Conservation (phyloP, 2,797 vertebrate species). For the Phrynocephalus guinanensis region DNA sequence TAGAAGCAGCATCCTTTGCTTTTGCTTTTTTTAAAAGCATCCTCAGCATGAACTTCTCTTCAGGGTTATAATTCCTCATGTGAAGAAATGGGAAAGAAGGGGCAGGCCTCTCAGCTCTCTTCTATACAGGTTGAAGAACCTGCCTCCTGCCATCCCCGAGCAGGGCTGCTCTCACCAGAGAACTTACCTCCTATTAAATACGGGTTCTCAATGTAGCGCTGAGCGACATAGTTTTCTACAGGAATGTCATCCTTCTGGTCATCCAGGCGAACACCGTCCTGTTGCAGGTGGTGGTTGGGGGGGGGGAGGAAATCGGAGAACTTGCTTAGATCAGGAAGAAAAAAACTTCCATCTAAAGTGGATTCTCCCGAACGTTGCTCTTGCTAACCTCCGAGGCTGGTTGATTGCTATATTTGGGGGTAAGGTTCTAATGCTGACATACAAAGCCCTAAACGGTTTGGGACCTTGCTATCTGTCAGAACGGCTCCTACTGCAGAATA, state of each 20-base stretch:
- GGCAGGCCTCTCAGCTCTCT: too few species aligned
- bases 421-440: too few species aligned
- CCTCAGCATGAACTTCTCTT: too few species aligned
- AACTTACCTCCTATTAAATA: constrained; percentile 88
- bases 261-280: constrained; percentile 85
- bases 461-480: too few species aligned
- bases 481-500: too few species aligned
- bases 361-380: background rate
- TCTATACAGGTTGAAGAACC: too few species aligned
- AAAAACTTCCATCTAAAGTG: too few species aligned
- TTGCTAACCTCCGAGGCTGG: background rate
- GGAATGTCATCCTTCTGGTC: constrained; percentile 87
- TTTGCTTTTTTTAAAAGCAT: too few species aligned
- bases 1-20: too few species aligned
- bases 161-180: background rate
- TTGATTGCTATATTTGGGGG: background rate
- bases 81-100: too few species aligned
- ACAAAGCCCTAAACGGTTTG: background rate
- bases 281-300: background rate
- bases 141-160: too few species aligned
- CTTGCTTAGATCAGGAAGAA: background rate
- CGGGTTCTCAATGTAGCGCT: constrained; percentile 92
- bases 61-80: too few species aligned
- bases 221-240: constrained; percentile 90
- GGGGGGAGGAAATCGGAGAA: background rate